A percentile compares a stretch with the other conserved stretches of the same genome.
These are phyloP conservation scores for Drosophila azteca DNA, from an alignment of 1,140 invertebrate genomes.

Conservation along the genomic window DNA sequence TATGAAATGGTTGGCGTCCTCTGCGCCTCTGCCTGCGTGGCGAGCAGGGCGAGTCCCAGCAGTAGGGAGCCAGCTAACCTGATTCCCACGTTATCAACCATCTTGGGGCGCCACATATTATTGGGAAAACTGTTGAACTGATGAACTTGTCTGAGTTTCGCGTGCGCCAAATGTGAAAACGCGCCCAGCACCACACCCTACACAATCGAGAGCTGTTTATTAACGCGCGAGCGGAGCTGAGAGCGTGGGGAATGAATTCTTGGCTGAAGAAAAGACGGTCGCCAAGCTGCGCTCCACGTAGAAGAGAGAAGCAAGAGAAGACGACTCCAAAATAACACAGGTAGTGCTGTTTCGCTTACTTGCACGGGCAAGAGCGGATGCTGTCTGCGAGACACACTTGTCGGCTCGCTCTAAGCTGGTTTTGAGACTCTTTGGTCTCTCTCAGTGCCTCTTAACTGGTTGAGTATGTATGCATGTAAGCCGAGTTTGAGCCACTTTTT, in stretches of 20 bases:
- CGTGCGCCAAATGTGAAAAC: slow-evolving; percentile 8
- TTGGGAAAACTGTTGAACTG: background rate
- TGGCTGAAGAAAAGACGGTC: slow-evolving; percentile 29
- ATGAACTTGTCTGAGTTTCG: slow-evolving; percentile 15
- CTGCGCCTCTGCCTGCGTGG: slow-evolving; percentile 84
- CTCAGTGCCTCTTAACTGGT: slow-evolving; percentile 32
- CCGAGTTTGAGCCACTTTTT: slow-evolving; percentile 49
- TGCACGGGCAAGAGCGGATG: slow-evolving; percentile 61
- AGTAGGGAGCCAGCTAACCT: slow-evolving; percentile 33
- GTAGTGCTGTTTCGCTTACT: slow-evolving; percentile 64
- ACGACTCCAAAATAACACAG: slow-evolving; percentile 43
- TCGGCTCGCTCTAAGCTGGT: slow-evolving; percentile 75
- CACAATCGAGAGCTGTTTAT: slow-evolving; percentile 26
- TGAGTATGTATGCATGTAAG: slow-evolving; percentile 41
- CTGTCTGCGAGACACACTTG: slow-evolving; percentile 61
- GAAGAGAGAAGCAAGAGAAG: slow-evolving; percentile 18
- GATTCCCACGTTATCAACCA: slow-evolving; percentile 31
- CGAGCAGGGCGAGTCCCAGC: slow-evolving; percentile 30
- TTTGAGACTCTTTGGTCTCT: slow-evolving; percentile 45
- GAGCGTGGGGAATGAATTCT: slow-evolving; percentile 38
- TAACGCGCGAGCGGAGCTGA: slow-evolving; percentile 29
- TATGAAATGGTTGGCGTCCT: slow-evolving; percentile 95
- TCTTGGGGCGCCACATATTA: slow-evolving; percentile 53
- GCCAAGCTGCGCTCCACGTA: slow-evolving; percentile 42
- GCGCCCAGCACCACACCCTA: slow-evolving; percentile 67